Evolutionary conservation across 2,797 vertebrate species (phyloP), one percentile per base, ranked within the genome.

Genomic region (Neomorphus geoffroyi): DNA sequence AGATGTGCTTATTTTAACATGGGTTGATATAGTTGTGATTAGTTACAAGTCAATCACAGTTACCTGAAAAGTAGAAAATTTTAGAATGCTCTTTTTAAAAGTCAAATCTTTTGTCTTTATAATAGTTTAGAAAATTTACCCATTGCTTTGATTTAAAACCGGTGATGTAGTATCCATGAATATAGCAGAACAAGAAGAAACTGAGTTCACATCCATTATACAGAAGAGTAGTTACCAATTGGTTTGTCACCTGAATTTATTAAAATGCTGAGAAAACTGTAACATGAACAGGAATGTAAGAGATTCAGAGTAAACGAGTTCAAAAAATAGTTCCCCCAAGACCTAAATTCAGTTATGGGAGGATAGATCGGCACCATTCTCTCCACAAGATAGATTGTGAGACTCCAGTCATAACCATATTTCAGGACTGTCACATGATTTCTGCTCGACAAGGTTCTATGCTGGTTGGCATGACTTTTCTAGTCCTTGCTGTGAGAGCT

Each of bases 1-100:
- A 80, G 57, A 39, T 87, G 48, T 90, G 14, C 46, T 92, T 35
- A 78, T 90, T 94, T 92, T 83, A 88, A 64, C 62, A 53, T 48
- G 43, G 32, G 7, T 51, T 94, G 46, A 28, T 83, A 10, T 16
- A 48, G 48, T 51, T 60, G 10, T 91, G 53, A 33, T 72, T 66
- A 87, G 30, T 26, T 86, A 4, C 7, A 84, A 69, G 58, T 84
- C 82, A 93, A 28, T 88, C 73, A 56, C 19, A 15, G 51, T 57
- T 90, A 58, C 28, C 22, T 86, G 43, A 75, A 93, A 81, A 56
- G 48, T 18, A 73, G 56, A 84, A 92, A 58, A 57, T n/a, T 81
- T 71, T 69, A 62, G 37, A 79, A 88, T 62, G 23, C 6, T 90
- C 27, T 82, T 79, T 90, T 75, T 13, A 60, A 53, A 80, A 78